phyloP scores from a whole-genome alignment of 2,797 vertebrate species.

The Schizopygopsis pylzovi region DNA sequence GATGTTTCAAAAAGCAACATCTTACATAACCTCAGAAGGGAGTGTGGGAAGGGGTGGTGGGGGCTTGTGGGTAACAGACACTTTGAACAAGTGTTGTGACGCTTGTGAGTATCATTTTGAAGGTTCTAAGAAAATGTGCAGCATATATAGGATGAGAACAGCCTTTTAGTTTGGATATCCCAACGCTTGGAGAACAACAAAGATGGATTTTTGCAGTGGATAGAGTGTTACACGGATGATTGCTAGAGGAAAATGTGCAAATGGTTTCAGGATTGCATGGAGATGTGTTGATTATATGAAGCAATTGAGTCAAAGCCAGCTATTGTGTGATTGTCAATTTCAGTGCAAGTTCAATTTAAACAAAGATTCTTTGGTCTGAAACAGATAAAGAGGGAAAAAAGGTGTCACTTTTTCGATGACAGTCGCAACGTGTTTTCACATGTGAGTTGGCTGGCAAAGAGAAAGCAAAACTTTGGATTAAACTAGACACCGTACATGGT shows the following conservation, averaged over 20 bases:
- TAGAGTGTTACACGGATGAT: background rate
- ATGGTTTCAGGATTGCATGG: background rate
- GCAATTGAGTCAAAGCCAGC: background rate
- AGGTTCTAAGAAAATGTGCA: conserved; percentile 23
- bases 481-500: conserved; percentile 14
- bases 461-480: conserved; percentile 44
- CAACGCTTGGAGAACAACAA: background rate
- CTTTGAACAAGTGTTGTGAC: conserved; percentile 60
- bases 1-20: conserved; percentile 61
- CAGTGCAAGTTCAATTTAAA: conserved; percentile 2
- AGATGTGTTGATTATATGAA: background rate
- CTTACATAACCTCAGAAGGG: conserved; percentile 68
- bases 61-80: conserved; percentile 54
- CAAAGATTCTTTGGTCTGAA: conserved; percentile 1
- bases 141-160: conserved; percentile 26
- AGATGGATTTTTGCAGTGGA: background rate
- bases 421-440: conserved; percentile 30
- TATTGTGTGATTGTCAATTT: conserved; percentile 8
- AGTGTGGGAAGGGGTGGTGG: conserved; percentile 50
- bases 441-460: conserved; percentile 40
- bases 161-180: conserved; percentile 26
- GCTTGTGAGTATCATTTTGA: conserved; percentile 45
- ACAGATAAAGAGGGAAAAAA: conserved; percentile 34
- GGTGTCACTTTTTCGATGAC: conserved; percentile 36
- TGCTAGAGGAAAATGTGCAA: background rate